Evolutionary conservation across 2,888 invertebrate genomes (phyloP), one percentile per base, ranked within the genome.

Genomic region (Chouioia cunea): DNA sequence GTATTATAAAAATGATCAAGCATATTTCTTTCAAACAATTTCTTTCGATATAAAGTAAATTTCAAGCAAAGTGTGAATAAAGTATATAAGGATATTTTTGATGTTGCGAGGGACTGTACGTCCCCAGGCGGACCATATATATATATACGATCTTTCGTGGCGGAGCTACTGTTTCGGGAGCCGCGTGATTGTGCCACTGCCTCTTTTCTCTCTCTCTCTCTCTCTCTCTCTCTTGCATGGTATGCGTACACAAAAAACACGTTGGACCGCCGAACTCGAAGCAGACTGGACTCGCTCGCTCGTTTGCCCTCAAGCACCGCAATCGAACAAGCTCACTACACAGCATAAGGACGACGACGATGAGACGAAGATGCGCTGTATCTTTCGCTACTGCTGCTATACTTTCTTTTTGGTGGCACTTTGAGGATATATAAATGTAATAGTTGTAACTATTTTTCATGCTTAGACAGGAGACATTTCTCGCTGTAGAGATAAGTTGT

Each of bases 161-260:
- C 79, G 80, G 23, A 56, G 85, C 85, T 85, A 85, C 85, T 85
- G 85, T 85, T 85, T 85, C 85, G 84, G 85, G 84, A 85, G 85
- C 85, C 80, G 80, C 80, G 36, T 27, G 27, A 12, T 81, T 73
- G 14, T 15, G 27, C 53, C 36, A 53, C 60, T 27, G 48, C 43
- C 18, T 16, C 23, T 27, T 20, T 46, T 60, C 69, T n/a, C 36
- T 56, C 65, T 57, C 44, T 65, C 56, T 65, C 22, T 74, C 74
- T 73, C 22, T 44, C n/a, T 43, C 48, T 43, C 44, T 36, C 23
- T 23, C 23, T 22, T 56, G 65, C 79, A 80, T 83, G 85, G 85
- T 85, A 85, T 85, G 85, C 85, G 83, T 81, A 78, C 79, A 81
- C 84, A 85, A 85, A 85, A 85, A 85, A 85, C 85, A 84, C 85